phyloP scores from a whole-genome alignment of 2,888 invertebrate species.

The Melikaiella ostensackeni region DNA sequence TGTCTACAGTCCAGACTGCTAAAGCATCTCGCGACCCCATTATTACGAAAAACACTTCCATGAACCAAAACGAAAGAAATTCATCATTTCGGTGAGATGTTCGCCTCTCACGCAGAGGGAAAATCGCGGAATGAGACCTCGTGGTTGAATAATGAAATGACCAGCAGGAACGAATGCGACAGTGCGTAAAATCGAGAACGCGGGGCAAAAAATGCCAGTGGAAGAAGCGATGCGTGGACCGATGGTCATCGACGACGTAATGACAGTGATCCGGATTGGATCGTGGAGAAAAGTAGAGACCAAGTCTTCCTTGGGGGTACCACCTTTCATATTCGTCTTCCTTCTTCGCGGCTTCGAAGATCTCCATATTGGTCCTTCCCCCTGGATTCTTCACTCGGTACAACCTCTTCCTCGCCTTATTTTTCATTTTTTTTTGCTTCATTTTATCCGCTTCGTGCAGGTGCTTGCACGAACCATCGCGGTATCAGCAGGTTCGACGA shows the following conservation, averaged over 20 bases:
- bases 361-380: conserved; percentile 35
- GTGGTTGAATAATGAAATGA: conserved; percentile 35
- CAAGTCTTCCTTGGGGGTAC: conserved; percentile 28
- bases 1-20: background rate
- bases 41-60: background rate
- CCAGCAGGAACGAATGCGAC: conserved; percentile 55
- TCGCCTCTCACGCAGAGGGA: background rate
- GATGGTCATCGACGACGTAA: conserved; percentile 66
- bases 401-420: conserved; percentile 20
- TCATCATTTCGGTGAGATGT: background rate
- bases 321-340: conserved; percentile 9
- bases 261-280: conserved; percentile 67
- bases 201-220: conserved; percentile 50
- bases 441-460: conserved; percentile 25
- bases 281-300: conserved; percentile 64
- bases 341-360: conserved; percentile 19
- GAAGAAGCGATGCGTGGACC: conserved; percentile 64
- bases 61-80: background rate
- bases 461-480: conserved; percentile 49
- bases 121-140: conserved; percentile 45
- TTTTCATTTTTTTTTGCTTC: conserved; percentile 21
- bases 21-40: background rate
- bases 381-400: conserved; percentile 9
- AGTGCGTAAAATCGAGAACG: conserved; percentile 63
- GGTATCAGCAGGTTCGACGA: conserved; percentile 52